Percentiles rank a stretch among this genome's conserved stretches.
Evolutionary conservation across 2,797 vertebrate species (phyloP).

Genomic region (Crenuchus spilurus): DNA sequence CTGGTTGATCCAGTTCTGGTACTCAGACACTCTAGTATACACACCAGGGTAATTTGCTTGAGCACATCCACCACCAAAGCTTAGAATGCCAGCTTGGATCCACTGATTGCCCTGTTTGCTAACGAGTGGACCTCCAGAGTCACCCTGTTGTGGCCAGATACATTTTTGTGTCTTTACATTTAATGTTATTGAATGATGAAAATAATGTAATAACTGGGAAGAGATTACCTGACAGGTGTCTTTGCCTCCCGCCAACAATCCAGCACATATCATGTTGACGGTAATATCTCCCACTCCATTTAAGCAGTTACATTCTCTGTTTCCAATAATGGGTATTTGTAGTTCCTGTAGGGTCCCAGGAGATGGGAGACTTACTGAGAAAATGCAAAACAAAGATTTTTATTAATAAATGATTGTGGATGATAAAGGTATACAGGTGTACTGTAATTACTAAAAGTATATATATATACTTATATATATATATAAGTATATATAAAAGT

Average conservation of each 20-base stretch:
- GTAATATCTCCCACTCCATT: rapidly evolving
- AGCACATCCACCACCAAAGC: slow-evolving; percentile 37
- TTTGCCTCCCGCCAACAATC: slow-evolving; percentile 39
- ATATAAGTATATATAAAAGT: too few relatives aligned
- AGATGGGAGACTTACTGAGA: rapidly evolving
- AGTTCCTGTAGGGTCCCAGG: slow-evolving; percentile 60
- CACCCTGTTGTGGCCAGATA: slow-evolving; percentile 49
- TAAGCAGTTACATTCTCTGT: slow-evolving; percentile 53
- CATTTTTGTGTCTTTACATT: background rate
- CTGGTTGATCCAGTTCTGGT: slow-evolving; percentile 59
- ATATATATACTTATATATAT: too few relatives aligned
- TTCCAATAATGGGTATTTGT: slow-evolving; percentile 60
- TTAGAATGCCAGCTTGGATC: slow-evolving; percentile 65
- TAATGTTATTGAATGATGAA: background rate
- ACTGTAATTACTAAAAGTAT: too few relatives aligned
- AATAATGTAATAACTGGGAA: background rate
- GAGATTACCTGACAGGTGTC: slow-evolving; percentile 67
- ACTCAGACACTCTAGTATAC: slow-evolving; percentile 61
- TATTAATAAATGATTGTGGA: background rate
- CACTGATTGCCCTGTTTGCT: background rate
- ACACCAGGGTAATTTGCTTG: background rate
- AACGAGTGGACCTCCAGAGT: slow-evolving; percentile 61
- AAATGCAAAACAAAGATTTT: background rate
- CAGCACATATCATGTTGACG: slow-evolving; percentile 66
- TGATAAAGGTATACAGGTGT: too few relatives aligned